phyloP scores from a whole-genome alignment of 2,888 invertebrate species.

The Drosophila trichaetosa region DNA sequence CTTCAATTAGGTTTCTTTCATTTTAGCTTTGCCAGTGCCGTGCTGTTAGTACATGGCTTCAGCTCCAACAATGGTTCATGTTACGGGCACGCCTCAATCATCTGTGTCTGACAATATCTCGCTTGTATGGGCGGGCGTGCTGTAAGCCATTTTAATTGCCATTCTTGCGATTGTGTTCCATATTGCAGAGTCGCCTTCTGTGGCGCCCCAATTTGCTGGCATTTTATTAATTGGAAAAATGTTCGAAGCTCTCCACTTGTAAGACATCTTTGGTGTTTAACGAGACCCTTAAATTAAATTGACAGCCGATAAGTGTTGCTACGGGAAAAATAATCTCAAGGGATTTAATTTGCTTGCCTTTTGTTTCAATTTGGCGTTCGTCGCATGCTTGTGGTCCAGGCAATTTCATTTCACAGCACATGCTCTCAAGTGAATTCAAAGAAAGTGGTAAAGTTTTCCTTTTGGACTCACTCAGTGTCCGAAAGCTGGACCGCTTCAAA shows the following conservation, averaged over 20 bases:
- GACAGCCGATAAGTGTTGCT: constrained; percentile 49
- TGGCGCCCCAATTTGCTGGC: constrained; percentile 29
- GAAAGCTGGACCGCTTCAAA: background rate
- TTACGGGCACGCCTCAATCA: constrained; percentile 48
- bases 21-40: constrained; percentile 18
- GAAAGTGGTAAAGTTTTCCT: constrained; percentile 38
- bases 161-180: constrained; percentile 29
- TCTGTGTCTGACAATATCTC: constrained; percentile 40
- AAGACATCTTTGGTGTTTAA: constrained; percentile 15
- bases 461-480: constrained; percentile 8
- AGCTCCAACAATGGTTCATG: constrained; percentile 4
- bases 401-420: constrained; percentile 45
- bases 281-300: constrained; percentile 6
- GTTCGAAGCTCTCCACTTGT: constrained; percentile 12
- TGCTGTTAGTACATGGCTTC: constrained; percentile 41
- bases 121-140: constrained; percentile 28
- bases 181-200: constrained; percentile 27
- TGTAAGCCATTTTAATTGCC: constrained; percentile 62
- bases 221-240: constrained; percentile 66
- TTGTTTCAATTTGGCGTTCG: constrained; percentile 22
- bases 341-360: constrained; percentile 43
- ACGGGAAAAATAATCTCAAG: background rate
- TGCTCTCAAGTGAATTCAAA: constrained; percentile 17
- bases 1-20: background rate
- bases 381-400: constrained; percentile 19